phyloP scores from a whole-genome alignment of 92 coral and sea anemone species.

The Umimayanthus kanabou region DNA sequence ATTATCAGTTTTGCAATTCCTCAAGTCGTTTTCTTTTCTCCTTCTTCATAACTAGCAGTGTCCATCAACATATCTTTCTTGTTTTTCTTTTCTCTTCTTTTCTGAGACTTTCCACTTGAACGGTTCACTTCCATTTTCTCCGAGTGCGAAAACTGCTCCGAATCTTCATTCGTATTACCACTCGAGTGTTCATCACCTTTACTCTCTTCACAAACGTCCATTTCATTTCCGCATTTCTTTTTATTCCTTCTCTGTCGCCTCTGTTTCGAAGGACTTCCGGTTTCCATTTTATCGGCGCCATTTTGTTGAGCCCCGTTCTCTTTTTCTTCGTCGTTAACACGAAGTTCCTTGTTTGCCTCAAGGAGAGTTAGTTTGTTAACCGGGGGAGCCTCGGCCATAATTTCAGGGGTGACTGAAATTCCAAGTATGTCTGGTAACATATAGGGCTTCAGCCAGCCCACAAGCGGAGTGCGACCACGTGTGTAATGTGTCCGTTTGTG shows the following conservation, averaged over 20 bases:
- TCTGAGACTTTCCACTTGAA: constrained; percentile 5
- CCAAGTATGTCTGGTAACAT: constrained; percentile 86
- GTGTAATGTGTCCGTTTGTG: constrained; percentile 91
- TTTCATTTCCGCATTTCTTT: constrained; percentile 28
- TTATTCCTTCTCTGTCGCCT: constrained; percentile 46
- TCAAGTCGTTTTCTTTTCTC: neutral
- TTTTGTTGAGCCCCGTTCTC: constrained; percentile 34
- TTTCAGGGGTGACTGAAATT: constrained; percentile 69
- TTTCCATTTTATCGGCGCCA: constrained; percentile 52
- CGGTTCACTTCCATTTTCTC: constrained; percentile 33
- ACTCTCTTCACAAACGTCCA: constrained; percentile 19
- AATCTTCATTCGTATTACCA: neutral
- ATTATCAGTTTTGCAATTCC: neutral
- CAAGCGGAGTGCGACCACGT: constrained; percentile 91
- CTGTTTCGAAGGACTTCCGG: constrained; percentile 38
- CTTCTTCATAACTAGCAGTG: neutral
- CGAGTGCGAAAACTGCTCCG: neutral
- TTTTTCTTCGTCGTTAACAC: constrained; percentile 55
- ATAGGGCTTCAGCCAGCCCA: constrained; percentile 92
- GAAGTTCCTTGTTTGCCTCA: constrained; percentile 75
- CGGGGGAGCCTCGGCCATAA: constrained; percentile 65
- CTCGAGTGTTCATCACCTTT: neutral
- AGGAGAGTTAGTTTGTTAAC: constrained; percentile 77
- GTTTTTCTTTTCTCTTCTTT: constrained; percentile 12
- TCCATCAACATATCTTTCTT: constrained; percentile 26